A percentile compares a stretch with the other conserved stretches of the same genome.
These are phyloP conservation scores for Danaus melanippus DNA, from an alignment of 1,140 invertebrate species.

Conservation along the genomic window DNA sequence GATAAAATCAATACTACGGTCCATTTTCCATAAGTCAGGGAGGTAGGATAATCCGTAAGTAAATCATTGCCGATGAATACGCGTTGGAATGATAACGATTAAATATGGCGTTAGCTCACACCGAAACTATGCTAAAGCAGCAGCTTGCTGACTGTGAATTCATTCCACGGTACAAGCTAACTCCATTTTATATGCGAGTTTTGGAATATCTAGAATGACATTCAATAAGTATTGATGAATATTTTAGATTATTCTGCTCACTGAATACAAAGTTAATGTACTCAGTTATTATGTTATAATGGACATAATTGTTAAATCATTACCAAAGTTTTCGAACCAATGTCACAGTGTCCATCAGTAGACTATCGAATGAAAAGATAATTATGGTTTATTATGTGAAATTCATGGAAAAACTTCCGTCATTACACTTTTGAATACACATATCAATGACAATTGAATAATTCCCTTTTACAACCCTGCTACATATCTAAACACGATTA, in stretches of 20 bases:
- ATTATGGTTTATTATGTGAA: too few species aligned
- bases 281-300: neutral
- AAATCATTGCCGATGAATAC: slow-evolving; percentile 62
- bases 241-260: neutral
- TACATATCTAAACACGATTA: slow-evolving; percentile 61
- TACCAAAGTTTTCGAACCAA: too few species aligned
- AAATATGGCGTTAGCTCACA: slow-evolving; percentile 55
- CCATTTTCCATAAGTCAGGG: slow-evolving; percentile 47
- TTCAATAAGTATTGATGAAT: too few species aligned
- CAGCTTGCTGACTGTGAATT: slow-evolving; percentile 12
- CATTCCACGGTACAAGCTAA: slow-evolving; percentile 5
- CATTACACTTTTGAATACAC: neutral
- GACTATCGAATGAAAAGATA: too few species aligned
- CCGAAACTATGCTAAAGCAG: slow-evolving; percentile 50
- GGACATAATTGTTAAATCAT: too few species aligned
- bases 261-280: neutral
- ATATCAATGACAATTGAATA: slow-evolving; percentile 15
- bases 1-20: neutral
- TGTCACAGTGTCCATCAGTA: too few species aligned
- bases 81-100: slow-evolving; percentile 55
- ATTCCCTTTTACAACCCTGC: slow-evolving; percentile 21
- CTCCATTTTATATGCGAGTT: too few species aligned
- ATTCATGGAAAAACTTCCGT: too few species aligned
- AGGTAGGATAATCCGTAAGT: slow-evolving; percentile 57
- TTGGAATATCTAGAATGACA: too few species aligned